Evolutionary conservation across 2,888 invertebrate genomes (phyloP), one percentile per base, ranked within the genome.

Genomic region (Folsomia manolachei): DNA sequence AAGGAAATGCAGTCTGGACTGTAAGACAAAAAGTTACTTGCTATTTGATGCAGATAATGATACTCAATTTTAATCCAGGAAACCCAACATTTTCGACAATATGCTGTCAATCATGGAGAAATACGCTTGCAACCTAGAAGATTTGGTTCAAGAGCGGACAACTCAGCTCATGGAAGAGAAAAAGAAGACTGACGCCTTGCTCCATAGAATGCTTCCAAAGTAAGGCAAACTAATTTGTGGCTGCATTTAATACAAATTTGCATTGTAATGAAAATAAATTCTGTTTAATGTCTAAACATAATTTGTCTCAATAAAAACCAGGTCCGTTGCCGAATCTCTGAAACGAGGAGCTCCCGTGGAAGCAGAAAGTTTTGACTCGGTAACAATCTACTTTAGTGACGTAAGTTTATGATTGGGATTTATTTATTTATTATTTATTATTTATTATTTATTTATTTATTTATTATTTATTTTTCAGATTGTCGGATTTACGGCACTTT

Each of bases 61-160:
- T 56, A 21, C 69, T 25, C 11, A 62, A 62, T 23, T 24, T 53
- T 19, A 27, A 27, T 82, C 7, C 81, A 91, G 90, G 84, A 92
- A 92, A 84, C 89, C 91, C 1, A 93, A 93, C 81, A 93, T 93
- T 78, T 92, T 93, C 82, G 94, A 94, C 84, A 93, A 94, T 82
- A 94, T 94, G 93, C 85, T 94, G 75, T 89, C 91, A 0, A 92
- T 94, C 83, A 94, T 94, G 94, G 94, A 94, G 84, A 93, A 93
- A 82, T 94, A 95, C 82, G 93, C 94, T 0, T 91, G 91, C 60
- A 93, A 94, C 84, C 84, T 95, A 74, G 94, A 94, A 82, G 89
- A 90, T 0, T 85, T 93, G 60, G 93, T 94, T 0, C 91, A 92
- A 75, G 92, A 93, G 81, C 86, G 93, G 73, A 94, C 94, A 0